Evolutionary conservation across 1,140 invertebrate species (phyloP).

Genomic region (Drosophila kohkoa): DNA sequence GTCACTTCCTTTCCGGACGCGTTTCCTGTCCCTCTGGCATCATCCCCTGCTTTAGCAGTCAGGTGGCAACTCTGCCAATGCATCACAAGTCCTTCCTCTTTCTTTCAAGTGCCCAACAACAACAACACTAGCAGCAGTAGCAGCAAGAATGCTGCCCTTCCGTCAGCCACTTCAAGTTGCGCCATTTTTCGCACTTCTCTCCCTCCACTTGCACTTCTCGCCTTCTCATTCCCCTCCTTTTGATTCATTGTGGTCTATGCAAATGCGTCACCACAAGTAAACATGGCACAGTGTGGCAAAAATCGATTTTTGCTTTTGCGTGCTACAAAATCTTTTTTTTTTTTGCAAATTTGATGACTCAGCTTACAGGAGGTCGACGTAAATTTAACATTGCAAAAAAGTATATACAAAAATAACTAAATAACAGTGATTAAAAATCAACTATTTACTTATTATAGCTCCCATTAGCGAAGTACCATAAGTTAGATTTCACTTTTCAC

Average conservation of each 20-base stretch:
- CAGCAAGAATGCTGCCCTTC: slow-evolving; percentile 18
- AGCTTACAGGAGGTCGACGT: background rate
- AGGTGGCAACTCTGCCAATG: slow-evolving; percentile 41
- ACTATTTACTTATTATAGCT: too few relatives aligned
- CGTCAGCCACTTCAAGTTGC: slow-evolving; percentile 22
- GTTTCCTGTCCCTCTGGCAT: slow-evolving; percentile 47
- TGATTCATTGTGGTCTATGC: slow-evolving; percentile 4
- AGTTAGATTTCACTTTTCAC: too few relatives aligned
- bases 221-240: background rate
- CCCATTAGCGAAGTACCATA: too few relatives aligned
- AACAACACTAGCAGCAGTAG: background rate
- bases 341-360: slow-evolving; percentile 10
- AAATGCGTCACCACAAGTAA: slow-evolving; percentile 28
- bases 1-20: slow-evolving; percentile 39
- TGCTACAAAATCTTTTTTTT: slow-evolving; percentile 3
- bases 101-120: background rate
- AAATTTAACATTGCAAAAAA: background rate
- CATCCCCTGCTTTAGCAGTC: slow-evolving; percentile 29
- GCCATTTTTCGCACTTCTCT: slow-evolving; percentile 23
- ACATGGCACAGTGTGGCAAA: slow-evolving; percentile 42
- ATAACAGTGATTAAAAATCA: too few relatives aligned
- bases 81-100: background rate
- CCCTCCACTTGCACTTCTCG: background rate
- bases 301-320: slow-evolving; percentile 36
- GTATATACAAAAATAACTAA: background rate